Base-by-base conservation (phyloP, 2,797 vertebrate genomes). In the Sebastes iracundus region DNA sequence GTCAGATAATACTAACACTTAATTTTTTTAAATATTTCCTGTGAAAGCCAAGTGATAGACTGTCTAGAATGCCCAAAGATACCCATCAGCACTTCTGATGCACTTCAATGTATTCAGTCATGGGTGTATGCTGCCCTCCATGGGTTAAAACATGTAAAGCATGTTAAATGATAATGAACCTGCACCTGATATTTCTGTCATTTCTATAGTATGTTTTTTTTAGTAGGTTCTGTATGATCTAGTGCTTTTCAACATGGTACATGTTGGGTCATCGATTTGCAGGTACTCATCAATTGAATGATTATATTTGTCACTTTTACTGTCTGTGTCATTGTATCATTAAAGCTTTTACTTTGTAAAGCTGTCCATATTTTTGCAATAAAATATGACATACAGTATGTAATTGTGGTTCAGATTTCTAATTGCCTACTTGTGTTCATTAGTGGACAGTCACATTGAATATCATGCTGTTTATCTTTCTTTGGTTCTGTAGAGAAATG, bases 71-170 rank as follows among this genome's bases (percentile, higher is more conserved):
- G 23, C 30, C 67, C 28, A 59, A 49, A 80, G 25, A 35, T 30
- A 30, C 1, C n/a, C 22, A 66, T 60, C 68, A 65, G 59, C 59
- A 63, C 59, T 18, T 35, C 8, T 32, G 35, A 67, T n/a, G 28
- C 63, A 68, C 66, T 62, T 58, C 46, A 20, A 3, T 63, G 18
- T 72, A 7, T 46, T 62, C 27, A 74, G 18, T 76, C 1, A 3
- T 61, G 56, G 30, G 68, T 62, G 2, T 66, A 53, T 87, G 68
- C 90, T 81, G 84, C 92, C 89, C 87, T 52, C 92, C 32, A 63
- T 20, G 59, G 84, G 80, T 74, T 28, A 72, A 62, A 80, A 13
- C 1, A 4, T 42, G 49, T 63, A 79, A 23, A 53, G 16, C 73
- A 81, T 42, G 38, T 58, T 49, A 12, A 66, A 58, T 60, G 1